A percentile compares a stretch with the other conserved stretches of the same genome.
These are phyloP conservation scores for Scaptomyza polygonia DNA, from an alignment of 2,888 invertebrate species.

Conservation along the genomic window DNA sequence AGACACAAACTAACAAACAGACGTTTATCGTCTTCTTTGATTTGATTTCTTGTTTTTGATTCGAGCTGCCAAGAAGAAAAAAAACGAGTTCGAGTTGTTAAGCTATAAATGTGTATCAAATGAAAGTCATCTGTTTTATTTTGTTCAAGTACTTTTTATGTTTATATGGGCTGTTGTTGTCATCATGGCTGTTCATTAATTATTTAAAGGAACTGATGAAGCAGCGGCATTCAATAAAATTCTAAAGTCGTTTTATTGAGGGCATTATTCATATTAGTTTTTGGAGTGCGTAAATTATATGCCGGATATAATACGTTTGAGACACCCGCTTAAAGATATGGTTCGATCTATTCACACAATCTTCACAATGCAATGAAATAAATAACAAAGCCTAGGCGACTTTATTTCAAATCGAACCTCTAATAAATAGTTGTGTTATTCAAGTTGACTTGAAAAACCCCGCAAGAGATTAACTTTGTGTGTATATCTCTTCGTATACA, in stretches of 20 bases:
- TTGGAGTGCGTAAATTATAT: slow-evolving; percentile 58
- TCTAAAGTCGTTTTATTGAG: slow-evolving; percentile 41
- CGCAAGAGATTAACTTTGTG: neutral
- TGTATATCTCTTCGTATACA: slow-evolving; percentile 21
- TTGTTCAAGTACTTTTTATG: slow-evolving; percentile 25
- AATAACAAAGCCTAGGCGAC: neutral
- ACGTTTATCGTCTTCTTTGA: slow-evolving; percentile 19
- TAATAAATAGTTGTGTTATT: neutral
- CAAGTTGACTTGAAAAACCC: neutral
- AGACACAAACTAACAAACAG: slow-evolving; percentile 17
- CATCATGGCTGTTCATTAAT: slow-evolving; percentile 63
- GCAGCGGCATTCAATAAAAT: slow-evolving; percentile 42
- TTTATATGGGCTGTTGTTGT: slow-evolving; percentile 19
- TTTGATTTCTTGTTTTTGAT: slow-evolving; percentile 36
- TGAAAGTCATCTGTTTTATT: slow-evolving; percentile 25
- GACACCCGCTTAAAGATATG: slow-evolving; percentile 23
- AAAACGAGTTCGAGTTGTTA: slow-evolving; percentile 43
- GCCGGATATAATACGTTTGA: slow-evolving; percentile 55
- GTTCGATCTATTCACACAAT: slow-evolving; percentile 4
- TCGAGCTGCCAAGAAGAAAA: slow-evolving; percentile 23
- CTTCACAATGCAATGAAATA: neutral
- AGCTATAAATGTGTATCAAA: slow-evolving; percentile 52
- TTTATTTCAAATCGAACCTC: neutral
- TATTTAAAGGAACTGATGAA: slow-evolving; percentile 60
- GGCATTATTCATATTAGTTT: slow-evolving; percentile 49